Evolutionary conservation across 2,797 vertebrate species (phyloP).

Genomic region (Fistularia commersonii): DNA sequence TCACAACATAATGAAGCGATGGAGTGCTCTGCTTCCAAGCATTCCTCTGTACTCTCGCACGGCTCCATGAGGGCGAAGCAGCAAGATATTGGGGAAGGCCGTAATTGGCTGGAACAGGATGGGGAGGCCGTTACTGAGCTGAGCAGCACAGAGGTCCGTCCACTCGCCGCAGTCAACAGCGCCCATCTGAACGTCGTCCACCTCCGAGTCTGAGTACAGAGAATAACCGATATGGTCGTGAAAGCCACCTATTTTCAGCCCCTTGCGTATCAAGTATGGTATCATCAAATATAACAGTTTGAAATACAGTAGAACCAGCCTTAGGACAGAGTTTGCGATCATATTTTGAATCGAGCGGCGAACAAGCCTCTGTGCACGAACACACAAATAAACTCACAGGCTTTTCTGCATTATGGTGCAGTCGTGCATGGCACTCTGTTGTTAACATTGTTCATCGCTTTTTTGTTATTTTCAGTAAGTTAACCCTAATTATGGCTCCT

Average conservation of each 20-base stretch:
- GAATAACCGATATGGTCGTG: background rate
- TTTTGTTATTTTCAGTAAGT: too few species aligned
- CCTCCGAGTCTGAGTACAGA: conserved; percentile 43
- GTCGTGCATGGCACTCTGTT: too few species aligned
- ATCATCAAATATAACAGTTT: too few species aligned
- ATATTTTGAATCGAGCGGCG: too few species aligned
- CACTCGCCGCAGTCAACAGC: conserved; percentile 87
- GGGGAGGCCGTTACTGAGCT: conserved; percentile 47
- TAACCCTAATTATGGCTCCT: too few species aligned
- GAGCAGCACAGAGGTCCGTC: conserved; percentile 79
- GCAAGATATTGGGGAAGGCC: conserved; percentile 77
- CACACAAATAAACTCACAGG: too few species aligned
- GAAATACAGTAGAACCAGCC: too few species aligned
- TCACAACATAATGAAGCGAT: conserved; percentile 86
- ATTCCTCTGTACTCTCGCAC: conserved; percentile 78
- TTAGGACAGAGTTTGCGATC: too few species aligned
- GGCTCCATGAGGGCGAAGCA: conserved; percentile 66
- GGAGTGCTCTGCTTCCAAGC: conserved; percentile 80
- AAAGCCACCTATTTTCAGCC: background rate
- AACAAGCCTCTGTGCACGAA: too few species aligned
- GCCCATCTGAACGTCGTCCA: conserved; percentile 68
- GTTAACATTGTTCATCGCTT: too few species aligned
- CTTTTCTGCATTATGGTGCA: too few species aligned
- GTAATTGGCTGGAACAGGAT: conserved; percentile 71
- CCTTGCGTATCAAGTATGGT: too few species aligned